Evolutionary conservation across 2,113 vertebrate species (phyloP).

Genomic region (Callipepla californica): DNA sequence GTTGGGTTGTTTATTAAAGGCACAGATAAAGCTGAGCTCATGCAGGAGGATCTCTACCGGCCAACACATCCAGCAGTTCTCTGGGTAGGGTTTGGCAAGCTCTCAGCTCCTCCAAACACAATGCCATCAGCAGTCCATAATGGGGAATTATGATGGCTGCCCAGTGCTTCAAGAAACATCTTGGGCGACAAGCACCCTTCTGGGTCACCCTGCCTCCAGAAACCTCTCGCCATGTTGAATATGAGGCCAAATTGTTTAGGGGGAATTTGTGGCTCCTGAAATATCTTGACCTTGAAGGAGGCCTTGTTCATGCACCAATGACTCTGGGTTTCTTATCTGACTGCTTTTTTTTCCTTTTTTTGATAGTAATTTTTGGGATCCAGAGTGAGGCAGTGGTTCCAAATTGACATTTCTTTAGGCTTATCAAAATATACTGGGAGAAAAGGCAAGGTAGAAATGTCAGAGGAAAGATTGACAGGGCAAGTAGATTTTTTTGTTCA

Average conservation of each 20-base stretch:
- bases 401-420: not conserved
- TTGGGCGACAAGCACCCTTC: not conserved
- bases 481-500: not conserved
- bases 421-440: not conserved
- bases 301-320: not conserved
- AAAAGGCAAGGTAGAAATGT: not conserved
- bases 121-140: not conserved
- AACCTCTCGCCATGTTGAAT: not conserved
- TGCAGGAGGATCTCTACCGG: accelerated
- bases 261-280: not conserved
- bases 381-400: not conserved
- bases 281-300: not conserved
- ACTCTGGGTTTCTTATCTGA: not conserved
- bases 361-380: not conserved
- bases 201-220: not conserved
- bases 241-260: not conserved
- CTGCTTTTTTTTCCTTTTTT: not conserved
- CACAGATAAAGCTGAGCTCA: not conserved
- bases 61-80: not conserved
- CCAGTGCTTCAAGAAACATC: not conserved
- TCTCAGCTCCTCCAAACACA: not conserved
- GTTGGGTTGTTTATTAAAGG: not conserved
- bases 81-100: not conserved
- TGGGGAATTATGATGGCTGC: not conserved
- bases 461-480: not conserved